Percentiles rank a stretch among this genome's conserved stretches.
phyloP scores from a whole-genome alignment of 2,888 invertebrate genomes.

The Diadegma fenestrale region DNA sequence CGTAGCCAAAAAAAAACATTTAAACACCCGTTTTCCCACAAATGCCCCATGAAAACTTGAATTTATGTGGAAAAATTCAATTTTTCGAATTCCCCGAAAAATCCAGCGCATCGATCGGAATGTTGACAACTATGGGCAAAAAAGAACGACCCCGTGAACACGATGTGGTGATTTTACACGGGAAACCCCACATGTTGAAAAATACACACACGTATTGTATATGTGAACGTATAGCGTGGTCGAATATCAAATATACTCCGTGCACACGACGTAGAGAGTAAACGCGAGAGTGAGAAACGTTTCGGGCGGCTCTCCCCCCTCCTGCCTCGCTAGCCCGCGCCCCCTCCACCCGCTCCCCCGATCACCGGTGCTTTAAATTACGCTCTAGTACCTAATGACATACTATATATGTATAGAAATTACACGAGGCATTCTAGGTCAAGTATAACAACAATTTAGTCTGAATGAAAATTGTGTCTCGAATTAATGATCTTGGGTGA shows the following conservation, averaged over 20 bases:
- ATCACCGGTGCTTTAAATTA: slow-evolving; percentile 54
- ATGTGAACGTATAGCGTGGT: slow-evolving; percentile 27
- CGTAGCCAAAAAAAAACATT: neutral
- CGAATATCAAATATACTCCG: slow-evolving; percentile 32
- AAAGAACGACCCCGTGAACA: neutral
- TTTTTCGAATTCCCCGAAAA: neutral
- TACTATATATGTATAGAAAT: slow-evolving; percentile 21
- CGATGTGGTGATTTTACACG: neutral
- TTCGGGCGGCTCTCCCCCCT: slow-evolving; percentile 49
- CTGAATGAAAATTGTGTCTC: neutral
- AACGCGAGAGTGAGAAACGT: slow-evolving; percentile 44
- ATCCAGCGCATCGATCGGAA: neutral
- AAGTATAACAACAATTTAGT: slow-evolving; percentile 4
- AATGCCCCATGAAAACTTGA: neutral
- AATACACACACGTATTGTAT: slow-evolving; percentile 21
- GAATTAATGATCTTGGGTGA: neutral
- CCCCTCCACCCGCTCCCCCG: slow-evolving; percentile 24
- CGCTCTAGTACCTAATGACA: slow-evolving; percentile 50
- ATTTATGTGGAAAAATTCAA: neutral
- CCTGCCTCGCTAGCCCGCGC: slow-evolving; percentile 9
- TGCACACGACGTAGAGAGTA: slow-evolving; percentile 29
- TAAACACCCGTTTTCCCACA: neutral
- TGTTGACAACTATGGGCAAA: neutral
- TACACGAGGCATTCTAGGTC: slow-evolving; percentile 23
- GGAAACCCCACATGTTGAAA: neutral